Conservation (phyloP, 1,140 invertebrate genomes). For the Drosophila kanapiae region DNA sequence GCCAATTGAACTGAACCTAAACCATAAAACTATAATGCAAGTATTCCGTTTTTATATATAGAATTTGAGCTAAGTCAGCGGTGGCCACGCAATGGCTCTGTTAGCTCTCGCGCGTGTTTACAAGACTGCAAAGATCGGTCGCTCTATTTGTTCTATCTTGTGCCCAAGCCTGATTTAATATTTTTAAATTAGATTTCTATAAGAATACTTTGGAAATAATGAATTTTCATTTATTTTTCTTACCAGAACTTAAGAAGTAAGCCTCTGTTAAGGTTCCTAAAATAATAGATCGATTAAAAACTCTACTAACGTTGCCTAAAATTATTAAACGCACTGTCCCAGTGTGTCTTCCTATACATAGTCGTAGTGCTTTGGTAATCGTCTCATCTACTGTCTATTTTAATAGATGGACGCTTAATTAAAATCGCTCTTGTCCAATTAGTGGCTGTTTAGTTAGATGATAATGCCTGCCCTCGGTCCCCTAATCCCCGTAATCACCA, state of each 20-base stretch:
- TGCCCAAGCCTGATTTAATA: too few species aligned
- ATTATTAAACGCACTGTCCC: neutral
- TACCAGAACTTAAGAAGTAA: too few species aligned
- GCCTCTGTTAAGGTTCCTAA: accelerated
- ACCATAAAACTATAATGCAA: too few species aligned
- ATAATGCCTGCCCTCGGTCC: constrained; percentile 10
- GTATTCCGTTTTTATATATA: too few species aligned
- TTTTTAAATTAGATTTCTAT: too few species aligned
- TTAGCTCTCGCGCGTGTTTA: too few species aligned
- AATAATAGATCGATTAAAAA: neutral
- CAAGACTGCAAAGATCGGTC: too few species aligned
- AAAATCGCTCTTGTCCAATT: constrained; percentile 57
- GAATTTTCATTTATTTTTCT: neutral
- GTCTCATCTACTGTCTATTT: constrained; percentile 44
- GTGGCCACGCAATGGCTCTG: too few species aligned
- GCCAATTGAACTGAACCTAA: too few species aligned
- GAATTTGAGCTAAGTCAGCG: too few species aligned
- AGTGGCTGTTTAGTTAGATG: constrained; percentile 37
- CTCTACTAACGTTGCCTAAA: neutral
- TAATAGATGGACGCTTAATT: constrained; percentile 54
- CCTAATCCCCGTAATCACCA: constrained; percentile 2
- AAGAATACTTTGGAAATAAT: neutral
- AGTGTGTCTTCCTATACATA: constrained; percentile 1
- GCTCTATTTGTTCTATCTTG: too few species aligned
- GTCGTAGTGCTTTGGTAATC: constrained; percentile 16